Percentiles rank a stretch among this genome's conserved stretches.
Evolutionary conservation across 1,140 invertebrate genomes (phyloP).

Genomic region (Brachionus paranguensis): DNA sequence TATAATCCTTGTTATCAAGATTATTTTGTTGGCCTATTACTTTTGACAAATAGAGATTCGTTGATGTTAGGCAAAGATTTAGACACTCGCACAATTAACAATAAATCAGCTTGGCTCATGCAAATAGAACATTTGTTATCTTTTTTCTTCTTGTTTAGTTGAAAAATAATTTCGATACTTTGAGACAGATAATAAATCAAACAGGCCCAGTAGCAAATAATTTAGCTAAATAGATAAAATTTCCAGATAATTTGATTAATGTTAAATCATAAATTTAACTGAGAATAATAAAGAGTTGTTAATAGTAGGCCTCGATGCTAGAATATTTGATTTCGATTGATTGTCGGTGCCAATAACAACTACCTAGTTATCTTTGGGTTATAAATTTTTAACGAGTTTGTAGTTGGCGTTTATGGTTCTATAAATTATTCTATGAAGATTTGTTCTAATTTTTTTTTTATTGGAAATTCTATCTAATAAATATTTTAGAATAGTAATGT

Average conservation of each 20-base stretch:
- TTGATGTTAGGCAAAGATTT: neutral
- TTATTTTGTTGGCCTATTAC: neutral
- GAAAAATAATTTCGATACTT: neutral
- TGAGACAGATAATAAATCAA: constrained; percentile 21
- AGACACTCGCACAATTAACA: neutral
- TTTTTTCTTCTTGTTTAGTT: neutral
- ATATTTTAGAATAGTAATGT: neutral
- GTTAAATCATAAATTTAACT: constrained; percentile 8
- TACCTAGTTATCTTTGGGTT: neutral
- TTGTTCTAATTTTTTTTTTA: neutral
- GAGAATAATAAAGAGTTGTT: constrained; percentile 1
- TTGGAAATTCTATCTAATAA: neutral
- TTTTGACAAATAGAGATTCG: constrained; percentile 2
- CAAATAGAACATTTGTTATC: neutral
- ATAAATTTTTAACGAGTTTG: neutral
- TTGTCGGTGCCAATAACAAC: neutral
- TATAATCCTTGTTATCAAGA: constrained; percentile 17
- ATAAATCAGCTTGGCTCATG: neutral
- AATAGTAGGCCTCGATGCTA: neutral
- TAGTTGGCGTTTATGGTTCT: neutral
- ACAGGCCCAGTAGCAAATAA: neutral
- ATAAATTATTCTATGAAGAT: constrained; percentile 16
- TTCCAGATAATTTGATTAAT: neutral
- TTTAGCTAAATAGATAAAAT: neutral
- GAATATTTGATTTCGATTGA: neutral